Conservation (phyloP, 2,113 vertebrate genomes). For the Hyaena hyaena region DNA sequence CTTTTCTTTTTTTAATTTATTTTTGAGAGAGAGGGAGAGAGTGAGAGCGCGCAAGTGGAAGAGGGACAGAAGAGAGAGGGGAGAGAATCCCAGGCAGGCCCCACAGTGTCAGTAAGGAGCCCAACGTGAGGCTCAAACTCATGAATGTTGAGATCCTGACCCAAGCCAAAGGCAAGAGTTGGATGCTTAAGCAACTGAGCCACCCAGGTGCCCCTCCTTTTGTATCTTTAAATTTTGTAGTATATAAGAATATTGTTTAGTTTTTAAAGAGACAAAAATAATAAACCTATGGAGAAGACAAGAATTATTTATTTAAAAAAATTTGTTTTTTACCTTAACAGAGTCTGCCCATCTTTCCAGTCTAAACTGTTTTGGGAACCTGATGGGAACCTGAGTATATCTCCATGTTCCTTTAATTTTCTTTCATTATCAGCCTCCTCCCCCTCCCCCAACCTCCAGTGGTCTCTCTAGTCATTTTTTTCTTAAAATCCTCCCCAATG, state of each 20-base stretch:
- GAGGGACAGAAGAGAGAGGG: too few relatives aligned
- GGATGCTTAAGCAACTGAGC: too few relatives aligned
- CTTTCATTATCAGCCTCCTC: neutral
- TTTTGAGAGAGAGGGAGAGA: too few relatives aligned
- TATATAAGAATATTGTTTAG: neutral
- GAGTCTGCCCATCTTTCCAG: neutral
- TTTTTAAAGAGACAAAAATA: constrained; percentile 37
- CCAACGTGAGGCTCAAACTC: too few relatives aligned
- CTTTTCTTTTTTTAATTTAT: too few relatives aligned
- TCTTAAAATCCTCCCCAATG: neutral
- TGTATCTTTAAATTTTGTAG: neutral
- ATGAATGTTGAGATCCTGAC: too few relatives aligned
- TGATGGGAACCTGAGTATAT: neutral
- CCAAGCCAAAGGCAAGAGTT: too few relatives aligned
- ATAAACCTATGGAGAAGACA: neutral
- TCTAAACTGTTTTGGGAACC: neutral
- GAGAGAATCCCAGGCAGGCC: too few relatives aligned
- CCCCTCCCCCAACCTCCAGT: neutral
- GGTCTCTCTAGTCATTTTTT: neutral
- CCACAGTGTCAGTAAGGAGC: too few relatives aligned
- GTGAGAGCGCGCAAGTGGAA: too few relatives aligned
- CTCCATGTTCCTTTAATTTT: neutral
- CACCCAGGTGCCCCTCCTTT: neutral
- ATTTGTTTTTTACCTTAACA: neutral
- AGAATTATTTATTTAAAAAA: neutral